Evolutionary conservation across 2,113 vertebrate genomes (phyloP).

Genomic region (Climacteris rufus): DNA sequence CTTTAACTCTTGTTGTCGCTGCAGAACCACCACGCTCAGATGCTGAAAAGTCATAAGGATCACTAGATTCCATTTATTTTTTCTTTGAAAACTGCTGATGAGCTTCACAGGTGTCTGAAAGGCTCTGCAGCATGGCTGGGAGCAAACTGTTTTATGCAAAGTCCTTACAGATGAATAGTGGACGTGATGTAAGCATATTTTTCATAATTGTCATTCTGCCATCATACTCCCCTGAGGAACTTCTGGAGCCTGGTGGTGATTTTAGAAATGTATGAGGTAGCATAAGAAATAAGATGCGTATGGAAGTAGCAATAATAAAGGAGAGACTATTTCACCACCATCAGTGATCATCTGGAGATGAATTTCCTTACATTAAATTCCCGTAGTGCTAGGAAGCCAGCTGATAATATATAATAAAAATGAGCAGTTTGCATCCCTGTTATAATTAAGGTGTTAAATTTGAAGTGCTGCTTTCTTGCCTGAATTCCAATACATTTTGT

Average conservation of each 20-base stretch:
- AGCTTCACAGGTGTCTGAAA: neutral
- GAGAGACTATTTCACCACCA: neutral
- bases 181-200: neutral
- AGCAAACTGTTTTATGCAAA: neutral
- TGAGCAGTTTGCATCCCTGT: neutral
- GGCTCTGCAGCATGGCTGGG: neutral
- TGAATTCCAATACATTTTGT: neutral
- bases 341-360: neutral
- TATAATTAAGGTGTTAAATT: neutral
- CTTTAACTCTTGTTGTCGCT: neutral
- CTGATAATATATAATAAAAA: neutral
- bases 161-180: neutral
- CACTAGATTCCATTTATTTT: neutral
- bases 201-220: neutral
- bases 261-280: neutral
- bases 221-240: neutral
- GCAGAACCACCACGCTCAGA: neutral
- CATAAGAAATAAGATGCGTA: neutral
- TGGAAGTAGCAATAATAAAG: neutral
- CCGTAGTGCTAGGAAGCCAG: neutral
- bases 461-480: neutral
- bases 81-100: neutral
- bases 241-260: neutral
- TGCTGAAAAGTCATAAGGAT: neutral
- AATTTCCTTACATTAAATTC: neutral